A percentile compares a stretch with the other conserved stretches of the same genome.
Evolutionary conservation across 2,888 invertebrate species (phyloP).

Genomic region (Lamproptera curius): DNA sequence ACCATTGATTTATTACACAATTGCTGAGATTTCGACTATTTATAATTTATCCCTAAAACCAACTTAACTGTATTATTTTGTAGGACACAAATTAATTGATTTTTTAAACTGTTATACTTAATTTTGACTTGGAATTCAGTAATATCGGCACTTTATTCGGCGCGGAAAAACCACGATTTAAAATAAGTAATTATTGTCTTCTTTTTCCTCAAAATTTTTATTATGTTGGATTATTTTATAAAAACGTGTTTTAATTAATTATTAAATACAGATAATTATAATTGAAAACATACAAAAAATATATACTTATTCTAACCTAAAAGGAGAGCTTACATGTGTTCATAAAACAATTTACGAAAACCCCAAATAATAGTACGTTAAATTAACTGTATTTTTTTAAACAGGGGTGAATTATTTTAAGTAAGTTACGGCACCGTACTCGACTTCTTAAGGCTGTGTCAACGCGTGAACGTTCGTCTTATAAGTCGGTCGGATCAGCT

Average conservation of each 20-base stretch:
- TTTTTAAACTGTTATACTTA: too few relatives aligned
- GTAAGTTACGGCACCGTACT: constrained; percentile 40
- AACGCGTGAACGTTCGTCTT: constrained; percentile 35
- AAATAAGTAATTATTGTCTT: neutral
- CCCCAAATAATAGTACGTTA: neutral
- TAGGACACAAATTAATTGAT: too few relatives aligned
- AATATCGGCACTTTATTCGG: constrained; percentile 4
- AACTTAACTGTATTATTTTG: too few relatives aligned
- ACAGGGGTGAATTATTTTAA: constrained; percentile 40
- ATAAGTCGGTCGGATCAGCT: constrained; percentile 52
- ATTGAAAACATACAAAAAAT: neutral
- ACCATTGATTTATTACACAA: too few relatives aligned
- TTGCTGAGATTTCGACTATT: too few relatives aligned
- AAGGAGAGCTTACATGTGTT: neutral
- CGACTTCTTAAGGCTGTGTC: constrained; percentile 27
- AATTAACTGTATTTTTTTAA: neutral
- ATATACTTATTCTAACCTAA: constrained; percentile 13
- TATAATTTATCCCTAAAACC: too few relatives aligned
- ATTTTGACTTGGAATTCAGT: too few relatives aligned
- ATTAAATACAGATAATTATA: neutral
- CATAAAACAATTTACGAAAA: neutral
- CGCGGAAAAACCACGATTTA: constrained; percentile 15
- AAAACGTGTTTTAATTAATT: neutral
- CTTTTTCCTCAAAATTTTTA: neutral
- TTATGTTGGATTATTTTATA: neutral